Conservation (phyloP, 2,113 vertebrate genomes). For the Ramphastos sulfuratus region DNA sequence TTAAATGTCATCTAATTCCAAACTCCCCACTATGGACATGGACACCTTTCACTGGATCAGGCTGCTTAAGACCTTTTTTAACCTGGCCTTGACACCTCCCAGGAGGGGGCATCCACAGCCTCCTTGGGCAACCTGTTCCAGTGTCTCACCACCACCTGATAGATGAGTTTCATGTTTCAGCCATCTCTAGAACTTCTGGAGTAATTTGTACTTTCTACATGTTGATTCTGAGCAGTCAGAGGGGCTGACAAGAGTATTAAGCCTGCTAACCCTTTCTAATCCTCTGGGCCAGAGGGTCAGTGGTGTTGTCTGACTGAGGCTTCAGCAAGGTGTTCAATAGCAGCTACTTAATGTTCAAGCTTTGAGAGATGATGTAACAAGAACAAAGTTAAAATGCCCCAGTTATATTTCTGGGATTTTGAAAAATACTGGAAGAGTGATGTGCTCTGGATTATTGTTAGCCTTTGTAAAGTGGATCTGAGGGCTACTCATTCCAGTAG, state of each 20-base stretch:
- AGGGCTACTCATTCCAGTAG: neutral
- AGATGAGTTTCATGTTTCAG: neutral
- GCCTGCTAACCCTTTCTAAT: neutral
- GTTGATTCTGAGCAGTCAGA: neutral
- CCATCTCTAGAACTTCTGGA: neutral
- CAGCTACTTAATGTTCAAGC: neutral
- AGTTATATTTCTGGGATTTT: neutral
- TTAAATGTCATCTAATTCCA: too few relatives aligned
- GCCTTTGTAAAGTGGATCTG: neutral
- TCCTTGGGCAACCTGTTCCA: too few relatives aligned
- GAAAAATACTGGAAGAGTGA: neutral
- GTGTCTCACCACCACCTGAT: too few relatives aligned
- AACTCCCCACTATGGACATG: too few relatives aligned
- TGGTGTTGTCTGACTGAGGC: neutral
- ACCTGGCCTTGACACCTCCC: too few relatives aligned
- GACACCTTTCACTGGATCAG: too few relatives aligned
- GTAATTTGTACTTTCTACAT: neutral
- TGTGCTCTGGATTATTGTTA: neutral
- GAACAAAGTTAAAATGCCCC: neutral
- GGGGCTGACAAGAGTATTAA: neutral
- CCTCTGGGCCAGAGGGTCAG: neutral
- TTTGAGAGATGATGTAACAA: neutral
- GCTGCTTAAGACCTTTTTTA: too few relatives aligned
- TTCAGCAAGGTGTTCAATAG: slow-evolving; percentile 7
- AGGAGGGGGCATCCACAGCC: too few relatives aligned